Evolutionary conservation across 2,113 vertebrate genomes (phyloP).

Genomic region (Syrmaticus mikado): DNA sequence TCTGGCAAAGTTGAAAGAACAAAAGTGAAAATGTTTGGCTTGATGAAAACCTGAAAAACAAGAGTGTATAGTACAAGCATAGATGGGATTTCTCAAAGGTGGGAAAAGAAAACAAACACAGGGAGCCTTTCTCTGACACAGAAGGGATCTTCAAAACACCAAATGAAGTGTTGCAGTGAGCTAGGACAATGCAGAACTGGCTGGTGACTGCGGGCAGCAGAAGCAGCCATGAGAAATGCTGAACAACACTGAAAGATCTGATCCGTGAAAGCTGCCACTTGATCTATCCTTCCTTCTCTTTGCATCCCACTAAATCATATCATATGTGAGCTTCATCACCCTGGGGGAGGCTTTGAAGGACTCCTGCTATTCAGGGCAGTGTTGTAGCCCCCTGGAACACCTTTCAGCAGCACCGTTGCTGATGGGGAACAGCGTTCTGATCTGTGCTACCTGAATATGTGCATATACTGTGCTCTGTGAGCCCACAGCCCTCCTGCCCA

Average conservation of each 20-base stretch:
- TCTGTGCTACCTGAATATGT: neutral
- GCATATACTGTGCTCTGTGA: neutral
- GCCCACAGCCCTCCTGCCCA: neutral
- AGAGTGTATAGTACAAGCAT: fast-evolving
- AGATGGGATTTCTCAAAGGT: neutral
- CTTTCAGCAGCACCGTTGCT: neutral
- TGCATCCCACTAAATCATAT: fast-evolving
- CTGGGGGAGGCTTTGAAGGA: neutral
- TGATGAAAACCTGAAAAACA: neutral
- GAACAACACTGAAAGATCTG: fast-evolving
- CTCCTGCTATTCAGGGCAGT: neutral
- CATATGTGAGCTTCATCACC: fast-evolving
- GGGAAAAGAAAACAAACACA: neutral
- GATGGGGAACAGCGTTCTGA: neutral
- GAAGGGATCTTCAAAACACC: neutral
- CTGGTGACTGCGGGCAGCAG: neutral
- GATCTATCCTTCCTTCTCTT: neutral
- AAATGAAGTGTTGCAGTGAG: neutral
- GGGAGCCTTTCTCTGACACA: fast-evolving
- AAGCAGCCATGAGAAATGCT: neutral
- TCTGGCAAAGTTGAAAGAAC: neutral
- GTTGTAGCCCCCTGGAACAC: neutral
- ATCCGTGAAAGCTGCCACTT: neutral
- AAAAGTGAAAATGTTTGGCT: neutral
- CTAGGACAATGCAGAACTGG: neutral